These are phyloP conservation scores for Drosophila azteca DNA, from an alignment of 1,140 invertebrate species.

Conservation along the genomic window DNA sequence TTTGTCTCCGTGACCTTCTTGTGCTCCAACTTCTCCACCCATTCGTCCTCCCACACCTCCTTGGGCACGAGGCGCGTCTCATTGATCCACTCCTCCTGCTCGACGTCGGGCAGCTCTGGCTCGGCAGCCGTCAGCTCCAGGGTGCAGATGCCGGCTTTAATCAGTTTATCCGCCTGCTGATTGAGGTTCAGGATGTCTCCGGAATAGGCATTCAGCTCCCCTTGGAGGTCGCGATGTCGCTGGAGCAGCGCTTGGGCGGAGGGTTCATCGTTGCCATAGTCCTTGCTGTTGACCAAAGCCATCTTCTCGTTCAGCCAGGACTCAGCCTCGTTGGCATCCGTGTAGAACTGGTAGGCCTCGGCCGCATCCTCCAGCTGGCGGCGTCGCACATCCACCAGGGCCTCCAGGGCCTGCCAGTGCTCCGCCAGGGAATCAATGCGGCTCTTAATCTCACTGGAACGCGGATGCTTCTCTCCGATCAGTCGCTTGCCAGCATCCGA, in stretches of 20 bases:
- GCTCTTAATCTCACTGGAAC: slow-evolving; percentile 90
- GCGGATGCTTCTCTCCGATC: slow-evolving; percentile 90
- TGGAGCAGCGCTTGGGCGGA: slow-evolving; percentile 93
- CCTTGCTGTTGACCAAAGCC: slow-evolving; percentile 92
- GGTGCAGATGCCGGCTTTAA: slow-evolving; percentile 90
- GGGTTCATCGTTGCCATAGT: slow-evolving; percentile 95
- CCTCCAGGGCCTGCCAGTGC: slow-evolving; percentile 93
- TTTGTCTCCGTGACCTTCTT: slow-evolving; percentile 93
- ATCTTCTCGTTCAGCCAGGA: slow-evolving; percentile 98
- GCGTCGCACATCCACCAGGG: slow-evolving; percentile 91
- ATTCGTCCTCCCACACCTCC: slow-evolving; percentile 96
- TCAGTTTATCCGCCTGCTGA: slow-evolving; percentile 92
- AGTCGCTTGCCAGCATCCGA: slow-evolving; percentile 89
- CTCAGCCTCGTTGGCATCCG: slow-evolving; percentile 98
- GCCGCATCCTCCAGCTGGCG: slow-evolving; percentile 96
- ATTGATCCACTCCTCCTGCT: slow-evolving; percentile 91
- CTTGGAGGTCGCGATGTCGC: slow-evolving; percentile 93
- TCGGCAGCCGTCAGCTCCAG: slow-evolving; percentile 89
- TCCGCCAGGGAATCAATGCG: slow-evolving; percentile 92
- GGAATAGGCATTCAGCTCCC: slow-evolving; percentile 95
- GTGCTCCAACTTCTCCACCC: slow-evolving; percentile 92
- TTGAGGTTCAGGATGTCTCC: slow-evolving; percentile 95
- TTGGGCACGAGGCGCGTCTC: slow-evolving; percentile 92
- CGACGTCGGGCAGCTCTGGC: slow-evolving; percentile 87
- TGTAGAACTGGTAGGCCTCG: slow-evolving; percentile 97